A percentile compares a stretch with the other conserved stretches of the same genome.
Conservation (phyloP, 2,797 vertebrate species). For the Bryconaethiops microstoma region DNA sequence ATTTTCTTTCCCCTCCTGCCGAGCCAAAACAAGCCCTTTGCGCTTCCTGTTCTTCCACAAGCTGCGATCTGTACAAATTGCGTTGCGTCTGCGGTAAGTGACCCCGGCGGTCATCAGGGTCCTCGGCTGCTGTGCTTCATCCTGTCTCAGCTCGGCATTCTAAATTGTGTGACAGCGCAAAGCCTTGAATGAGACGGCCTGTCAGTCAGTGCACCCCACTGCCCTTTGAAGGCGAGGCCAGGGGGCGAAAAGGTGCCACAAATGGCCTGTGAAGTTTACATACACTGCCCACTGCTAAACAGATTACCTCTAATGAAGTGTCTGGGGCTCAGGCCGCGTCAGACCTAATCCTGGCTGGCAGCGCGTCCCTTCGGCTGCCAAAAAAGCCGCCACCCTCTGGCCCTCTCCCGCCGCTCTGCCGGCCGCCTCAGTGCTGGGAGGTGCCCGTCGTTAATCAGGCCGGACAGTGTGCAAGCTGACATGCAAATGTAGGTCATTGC, state of each 20-base stretch:
- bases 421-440: slow-evolving; percentile 86
- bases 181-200: slow-evolving; percentile 89
- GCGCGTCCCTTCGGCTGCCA: slow-evolving; percentile 96
- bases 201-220: slow-evolving; percentile 87
- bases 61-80: slow-evolving; percentile 67
- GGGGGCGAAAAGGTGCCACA: slow-evolving; percentile 89
- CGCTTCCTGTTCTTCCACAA: slow-evolving; percentile 49
- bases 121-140: slow-evolving; percentile 48
- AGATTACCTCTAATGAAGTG: slow-evolving; percentile 99
- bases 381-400: slow-evolving; percentile 89
- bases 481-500: slow-evolving; percentile 99
- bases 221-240: slow-evolving; percentile 94
- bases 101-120: slow-evolving; percentile 45
- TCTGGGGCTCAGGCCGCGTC: slow-evolving; percentile 94
- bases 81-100: slow-evolving; percentile 51
- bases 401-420: slow-evolving; percentile 83
- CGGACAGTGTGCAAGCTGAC: slow-evolving; percentile 98
- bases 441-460: slow-evolving; percentile 94
- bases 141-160: slow-evolving; percentile 70
- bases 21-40: slow-evolving; percentile 28
- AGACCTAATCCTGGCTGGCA: slow-evolving; percentile 98
- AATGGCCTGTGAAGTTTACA: slow-evolving; percentile 99
- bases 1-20: slow-evolving; percentile 38
- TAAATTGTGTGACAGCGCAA: slow-evolving; percentile 86
- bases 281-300: slow-evolving; percentile 99